Evolutionary conservation across 2,797 vertebrate genomes (phyloP).

Genomic region (Acipenser transmontanus): DNA sequence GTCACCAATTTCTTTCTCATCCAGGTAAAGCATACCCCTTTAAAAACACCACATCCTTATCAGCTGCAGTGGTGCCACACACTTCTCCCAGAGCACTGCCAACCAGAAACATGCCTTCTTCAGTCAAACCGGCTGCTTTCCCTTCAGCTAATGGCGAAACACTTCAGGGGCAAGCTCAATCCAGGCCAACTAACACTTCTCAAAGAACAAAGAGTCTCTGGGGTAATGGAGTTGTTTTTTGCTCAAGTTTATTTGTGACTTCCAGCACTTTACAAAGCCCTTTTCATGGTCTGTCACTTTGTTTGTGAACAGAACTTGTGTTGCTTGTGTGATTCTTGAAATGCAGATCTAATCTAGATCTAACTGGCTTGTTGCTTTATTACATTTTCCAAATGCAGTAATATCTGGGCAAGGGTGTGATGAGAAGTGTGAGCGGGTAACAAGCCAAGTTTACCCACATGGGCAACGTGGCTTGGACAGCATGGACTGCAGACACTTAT

Average conservation of each 20-base stretch:
- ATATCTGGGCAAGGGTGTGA: background rate
- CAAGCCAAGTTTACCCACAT: too few relatives aligned
- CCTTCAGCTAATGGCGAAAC: background rate
- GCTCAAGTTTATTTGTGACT: background rate
- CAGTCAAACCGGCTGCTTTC: background rate
- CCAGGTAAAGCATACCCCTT: background rate
- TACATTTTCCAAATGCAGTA: background rate
- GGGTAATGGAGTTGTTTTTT: background rate
- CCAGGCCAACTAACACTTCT: background rate
- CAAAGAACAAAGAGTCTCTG: background rate
- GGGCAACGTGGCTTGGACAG: too few relatives aligned
- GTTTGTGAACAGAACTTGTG: background rate
- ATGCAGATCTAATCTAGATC: background rate
- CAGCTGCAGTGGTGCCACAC: background rate
- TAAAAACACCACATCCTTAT: background rate
- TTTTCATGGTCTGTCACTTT: constrained; percentile 3
- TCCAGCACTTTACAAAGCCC: background rate
- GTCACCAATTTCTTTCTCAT: background rate
- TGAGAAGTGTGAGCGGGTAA: background rate
- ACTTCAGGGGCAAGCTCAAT: background rate
- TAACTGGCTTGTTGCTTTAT: background rate
- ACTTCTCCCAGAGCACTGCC: background rate
- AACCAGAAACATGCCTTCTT: background rate
- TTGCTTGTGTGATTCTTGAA: background rate
- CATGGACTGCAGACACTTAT: too few relatives aligned